These are phyloP conservation scores for Meles meles DNA, from an alignment of 2,113 vertebrate species.

Conservation along the genomic window DNA sequence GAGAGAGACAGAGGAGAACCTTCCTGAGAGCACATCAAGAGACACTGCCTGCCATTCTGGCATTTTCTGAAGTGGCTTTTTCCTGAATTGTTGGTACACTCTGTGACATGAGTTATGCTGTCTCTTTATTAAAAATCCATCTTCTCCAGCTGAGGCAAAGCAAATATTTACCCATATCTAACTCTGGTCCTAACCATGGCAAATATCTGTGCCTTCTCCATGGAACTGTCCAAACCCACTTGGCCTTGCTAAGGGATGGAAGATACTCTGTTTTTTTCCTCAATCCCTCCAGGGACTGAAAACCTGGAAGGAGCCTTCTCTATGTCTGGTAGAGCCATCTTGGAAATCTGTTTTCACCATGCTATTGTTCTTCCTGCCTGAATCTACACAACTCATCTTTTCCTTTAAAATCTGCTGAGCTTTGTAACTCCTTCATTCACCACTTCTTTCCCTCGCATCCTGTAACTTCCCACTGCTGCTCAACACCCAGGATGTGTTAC, in stretches of 20 bases:
- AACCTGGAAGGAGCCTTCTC: not conserved
- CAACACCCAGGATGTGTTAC: accelerated
- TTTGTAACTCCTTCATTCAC: too few relatives aligned
- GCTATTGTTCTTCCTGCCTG: not conserved
- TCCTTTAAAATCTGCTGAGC: not conserved
- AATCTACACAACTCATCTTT: accelerated
- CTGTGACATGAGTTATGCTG: constrained; percentile 64
- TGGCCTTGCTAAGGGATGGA: not conserved
- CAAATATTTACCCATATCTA: constrained; percentile 60
- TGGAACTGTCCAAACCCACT: not conserved
- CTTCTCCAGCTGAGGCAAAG: constrained; percentile 68
- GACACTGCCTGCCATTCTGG: not conserved
- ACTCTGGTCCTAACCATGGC: not conserved
- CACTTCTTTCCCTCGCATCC: not conserved
- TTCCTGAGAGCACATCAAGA: not conserved
- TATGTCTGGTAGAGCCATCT: not conserved
- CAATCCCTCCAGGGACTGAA: not conserved
- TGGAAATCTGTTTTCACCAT: not conserved
- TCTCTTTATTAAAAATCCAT: constrained; percentile 71
- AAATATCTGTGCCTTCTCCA: not conserved
- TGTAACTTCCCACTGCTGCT: not conserved
- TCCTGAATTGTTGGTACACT: constrained; percentile 50
- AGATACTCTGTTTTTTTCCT: not conserved
- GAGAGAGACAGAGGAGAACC: not conserved
- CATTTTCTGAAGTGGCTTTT: constrained; percentile 53